Conservation (phyloP, 2,888 invertebrate genomes). For the Machimus rusticus region DNA sequence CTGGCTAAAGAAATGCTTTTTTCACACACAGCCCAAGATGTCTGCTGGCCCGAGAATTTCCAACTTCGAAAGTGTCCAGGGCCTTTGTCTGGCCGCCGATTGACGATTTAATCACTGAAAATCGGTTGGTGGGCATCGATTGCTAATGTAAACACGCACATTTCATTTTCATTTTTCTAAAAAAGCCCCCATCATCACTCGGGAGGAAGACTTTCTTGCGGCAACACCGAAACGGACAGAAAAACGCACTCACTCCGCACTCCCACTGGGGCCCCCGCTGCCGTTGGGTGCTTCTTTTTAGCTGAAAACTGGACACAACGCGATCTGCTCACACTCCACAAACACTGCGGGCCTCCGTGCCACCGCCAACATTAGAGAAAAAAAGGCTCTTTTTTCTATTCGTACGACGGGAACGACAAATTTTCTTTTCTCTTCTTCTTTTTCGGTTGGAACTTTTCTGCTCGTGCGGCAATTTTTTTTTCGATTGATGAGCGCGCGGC, state of each 20-base stretch:
- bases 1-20: conserved; percentile 8
- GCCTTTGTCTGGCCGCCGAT: neutral
- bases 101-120: neutral
- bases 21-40: conserved; percentile 37
- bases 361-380: neutral
- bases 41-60: conserved; percentile 21
- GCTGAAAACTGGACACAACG: neutral
- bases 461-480: neutral
- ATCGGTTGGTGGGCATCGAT: neutral
- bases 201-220: neutral
- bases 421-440: neutral
- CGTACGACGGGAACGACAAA: neutral
- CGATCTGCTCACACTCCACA: conserved; percentile 12
- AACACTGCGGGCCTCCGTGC: neutral
- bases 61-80: neutral
- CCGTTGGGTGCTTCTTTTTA: neutral
- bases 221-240: neutral
- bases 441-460: neutral
- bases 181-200: neutral
- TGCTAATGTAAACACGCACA: conserved; percentile 1
- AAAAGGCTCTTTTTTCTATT: neutral
- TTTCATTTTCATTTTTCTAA: neutral
- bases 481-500: neutral
- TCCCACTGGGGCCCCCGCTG: neutral
- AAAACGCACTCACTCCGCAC: neutral